Evolutionary conservation across 2,113 vertebrate genomes (phyloP).

Genomic region (Gallinago paraguaiae): DNA sequence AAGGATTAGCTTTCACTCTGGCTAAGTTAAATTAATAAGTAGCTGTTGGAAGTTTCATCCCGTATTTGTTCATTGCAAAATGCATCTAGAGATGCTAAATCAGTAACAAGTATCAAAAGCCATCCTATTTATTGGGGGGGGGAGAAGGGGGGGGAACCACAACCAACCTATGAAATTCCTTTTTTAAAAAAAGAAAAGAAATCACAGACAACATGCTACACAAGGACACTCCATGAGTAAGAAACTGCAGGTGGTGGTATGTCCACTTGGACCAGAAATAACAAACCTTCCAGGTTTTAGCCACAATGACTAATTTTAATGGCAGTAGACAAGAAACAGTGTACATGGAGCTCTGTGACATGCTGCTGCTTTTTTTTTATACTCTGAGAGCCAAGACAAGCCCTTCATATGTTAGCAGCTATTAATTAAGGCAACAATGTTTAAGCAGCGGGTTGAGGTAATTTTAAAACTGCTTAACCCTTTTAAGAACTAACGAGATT

Average conservation of each 20-base stretch:
- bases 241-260: background rate
- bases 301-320: slow-evolving; percentile 23
- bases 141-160: no score
- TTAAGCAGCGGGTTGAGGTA: slow-evolving; percentile 55
- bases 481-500: background rate
- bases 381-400: slow-evolving; percentile 48
- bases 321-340: slow-evolving; percentile 44
- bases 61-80: background rate
- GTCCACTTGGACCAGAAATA: background rate
- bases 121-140: background rate
- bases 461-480: slow-evolving; percentile 62
- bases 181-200: background rate
- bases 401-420: slow-evolving; percentile 50
- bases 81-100: background rate
- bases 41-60: background rate
- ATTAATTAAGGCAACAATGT: slow-evolving; percentile 67
- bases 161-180: background rate
- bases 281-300: background rate
- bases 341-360: slow-evolving; percentile 50
- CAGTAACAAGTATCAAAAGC: background rate
- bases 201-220: accelerated
- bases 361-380: slow-evolving; percentile 4
- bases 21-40: background rate
- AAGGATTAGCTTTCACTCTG: background rate
- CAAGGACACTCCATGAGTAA: background rate